Conservation (phyloP, 2,888 invertebrate genomes). For the Mythimna albipuncta region DNA sequence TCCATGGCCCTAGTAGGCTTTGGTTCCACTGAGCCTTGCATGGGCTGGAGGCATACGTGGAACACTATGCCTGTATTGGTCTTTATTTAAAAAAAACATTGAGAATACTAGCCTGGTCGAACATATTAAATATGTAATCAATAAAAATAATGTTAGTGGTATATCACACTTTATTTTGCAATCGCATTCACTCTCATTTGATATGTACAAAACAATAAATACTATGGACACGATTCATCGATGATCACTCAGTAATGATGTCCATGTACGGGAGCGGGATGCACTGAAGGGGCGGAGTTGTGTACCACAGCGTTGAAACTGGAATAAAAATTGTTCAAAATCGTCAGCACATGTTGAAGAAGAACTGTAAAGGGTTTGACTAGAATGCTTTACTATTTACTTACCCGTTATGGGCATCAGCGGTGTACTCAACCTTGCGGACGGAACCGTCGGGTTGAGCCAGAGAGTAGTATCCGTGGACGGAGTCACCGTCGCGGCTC, state of each 20-base stretch:
- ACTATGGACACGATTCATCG: background rate
- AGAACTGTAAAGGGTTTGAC: background rate
- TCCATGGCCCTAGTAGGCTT: no score
- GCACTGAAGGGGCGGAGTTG: slow-evolving; percentile 81
- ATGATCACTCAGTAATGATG: slow-evolving; percentile 67
- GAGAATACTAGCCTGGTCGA: no score
- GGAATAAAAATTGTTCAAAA: slow-evolving; percentile 45
- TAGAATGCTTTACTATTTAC: background rate
- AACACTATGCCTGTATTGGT: no score
- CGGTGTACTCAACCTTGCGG: slow-evolving; percentile 87
- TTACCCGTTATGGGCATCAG: slow-evolving; percentile 76
- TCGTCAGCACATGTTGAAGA: background rate
- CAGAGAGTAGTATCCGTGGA: slow-evolving; percentile 90
- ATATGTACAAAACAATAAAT: slow-evolving; percentile 47
- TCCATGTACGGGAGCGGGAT: slow-evolving; percentile 75
- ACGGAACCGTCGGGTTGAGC: slow-evolving; percentile 88
- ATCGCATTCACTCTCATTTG: slow-evolving; percentile 19
- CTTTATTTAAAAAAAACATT: no score
- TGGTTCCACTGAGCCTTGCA: no score
- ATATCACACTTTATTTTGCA: slow-evolving; percentile 30
- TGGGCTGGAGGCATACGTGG: no score
- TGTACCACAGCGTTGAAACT: slow-evolving; percentile 88
- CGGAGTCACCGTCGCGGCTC: slow-evolving; percentile 88
- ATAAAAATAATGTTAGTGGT: background rate
- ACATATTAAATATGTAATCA: no score